phyloP scores from a whole-genome alignment of 2,888 invertebrate species.

The Pristionchus japonicus region DNA sequence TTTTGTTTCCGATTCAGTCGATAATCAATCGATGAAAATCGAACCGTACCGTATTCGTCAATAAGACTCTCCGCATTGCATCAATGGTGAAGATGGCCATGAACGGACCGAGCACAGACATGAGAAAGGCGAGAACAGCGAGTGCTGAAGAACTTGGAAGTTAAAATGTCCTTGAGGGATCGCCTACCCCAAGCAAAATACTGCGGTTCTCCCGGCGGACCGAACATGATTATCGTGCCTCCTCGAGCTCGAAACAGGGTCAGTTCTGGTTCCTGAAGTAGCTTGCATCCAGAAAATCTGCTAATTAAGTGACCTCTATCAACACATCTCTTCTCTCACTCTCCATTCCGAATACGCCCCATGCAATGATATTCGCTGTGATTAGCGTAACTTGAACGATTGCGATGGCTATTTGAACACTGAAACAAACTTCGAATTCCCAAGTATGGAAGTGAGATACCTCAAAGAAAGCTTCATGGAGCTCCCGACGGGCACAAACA shows the following conservation, averaged over 20 bases:
- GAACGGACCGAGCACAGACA: not conserved
- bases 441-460: not conserved
- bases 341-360: not conserved
- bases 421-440: not conserved
- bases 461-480: not conserved
- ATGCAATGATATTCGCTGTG: not conserved
- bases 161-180: too few relatives aligned
- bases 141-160: too few relatives aligned
- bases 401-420: not conserved
- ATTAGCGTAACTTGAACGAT: not conserved
- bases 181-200: not conserved
- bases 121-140: too few relatives aligned
- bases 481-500: not conserved
- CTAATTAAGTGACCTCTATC: not conserved
- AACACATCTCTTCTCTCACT: not conserved
- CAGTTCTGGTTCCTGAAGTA: not conserved
- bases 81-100: not conserved
- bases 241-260: not conserved
- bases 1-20: too few relatives aligned
- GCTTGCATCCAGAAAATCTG: too few relatives aligned
- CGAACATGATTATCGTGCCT: not conserved
- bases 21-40: too few relatives aligned
- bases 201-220: not conserved
- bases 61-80: not conserved
- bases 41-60: not conserved